These are phyloP conservation scores for Alviniconcha marisindica DNA, from an alignment of 1,140 invertebrate species.

Conservation along the genomic window DNA sequence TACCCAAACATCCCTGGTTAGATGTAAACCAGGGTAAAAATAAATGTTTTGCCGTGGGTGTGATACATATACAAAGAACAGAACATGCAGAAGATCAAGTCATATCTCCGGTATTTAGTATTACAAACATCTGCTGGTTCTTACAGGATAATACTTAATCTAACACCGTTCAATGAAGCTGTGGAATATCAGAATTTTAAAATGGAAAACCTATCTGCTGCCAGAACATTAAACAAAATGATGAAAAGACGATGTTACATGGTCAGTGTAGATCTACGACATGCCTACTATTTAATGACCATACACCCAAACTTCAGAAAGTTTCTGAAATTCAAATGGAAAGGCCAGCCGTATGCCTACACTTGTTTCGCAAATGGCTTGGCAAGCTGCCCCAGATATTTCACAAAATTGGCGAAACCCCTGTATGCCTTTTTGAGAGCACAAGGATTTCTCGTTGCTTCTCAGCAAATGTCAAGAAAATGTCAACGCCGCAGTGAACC, in stretches of 20 bases:
- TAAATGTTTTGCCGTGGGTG: background rate
- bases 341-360: slow-evolving; percentile 48
- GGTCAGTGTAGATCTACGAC: slow-evolving; percentile 46
- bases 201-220: background rate
- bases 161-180: background rate
- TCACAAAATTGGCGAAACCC: slow-evolving; percentile 49
- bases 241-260: slow-evolving; percentile 35
- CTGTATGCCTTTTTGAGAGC: slow-evolving; percentile 45
- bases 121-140: background rate
- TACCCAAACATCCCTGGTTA: background rate
- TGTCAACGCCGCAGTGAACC: slow-evolving; percentile 33
- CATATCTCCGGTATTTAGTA: background rate
- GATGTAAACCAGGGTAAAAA: background rate
- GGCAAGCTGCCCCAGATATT: slow-evolving; percentile 37
- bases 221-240: background rate
- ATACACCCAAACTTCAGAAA: slow-evolving; percentile 45
- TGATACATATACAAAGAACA: background rate
- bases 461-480: slow-evolving; percentile 43
- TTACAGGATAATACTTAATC: background rate
- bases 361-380: slow-evolving; percentile 50
- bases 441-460: slow-evolving; percentile 35
- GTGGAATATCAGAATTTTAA: slow-evolving; percentile 14
- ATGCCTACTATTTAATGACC: slow-evolving; percentile 52
- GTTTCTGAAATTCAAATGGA: slow-evolving; percentile 47
- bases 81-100: background rate